Percentiles rank a stretch among this genome's conserved stretches.
These are phyloP conservation scores for Acanthisitta chloris DNA, from an alignment of 2,113 vertebrate genomes.

Conservation along the genomic window DNA sequence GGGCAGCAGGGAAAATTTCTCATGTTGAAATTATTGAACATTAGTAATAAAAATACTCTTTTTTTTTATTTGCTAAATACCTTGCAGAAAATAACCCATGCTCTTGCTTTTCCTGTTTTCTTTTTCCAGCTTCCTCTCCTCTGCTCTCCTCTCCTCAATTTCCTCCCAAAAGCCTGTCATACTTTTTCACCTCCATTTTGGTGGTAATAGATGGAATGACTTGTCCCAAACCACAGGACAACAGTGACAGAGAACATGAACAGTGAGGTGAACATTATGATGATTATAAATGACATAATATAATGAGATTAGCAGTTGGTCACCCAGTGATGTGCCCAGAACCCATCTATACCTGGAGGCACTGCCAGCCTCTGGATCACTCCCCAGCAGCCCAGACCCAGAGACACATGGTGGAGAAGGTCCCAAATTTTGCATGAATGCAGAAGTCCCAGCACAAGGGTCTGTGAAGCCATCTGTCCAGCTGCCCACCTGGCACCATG, in stretches of 20 bases:
- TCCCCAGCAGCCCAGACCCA: neutral
- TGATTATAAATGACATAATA: too few relatives aligned
- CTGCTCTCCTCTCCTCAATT: rapidly evolving
- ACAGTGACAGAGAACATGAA: neutral
- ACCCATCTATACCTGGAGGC: neutral
- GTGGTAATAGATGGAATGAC: neutral
- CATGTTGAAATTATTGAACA: neutral
- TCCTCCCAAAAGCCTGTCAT: neutral
- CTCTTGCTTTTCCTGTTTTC: neutral
- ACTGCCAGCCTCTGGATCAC: neutral
- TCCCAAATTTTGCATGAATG: neutral
- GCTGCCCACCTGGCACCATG: rapidly evolving
- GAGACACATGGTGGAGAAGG: rapidly evolving
- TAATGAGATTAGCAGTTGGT: rapidly evolving
- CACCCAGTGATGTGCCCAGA: neutral
- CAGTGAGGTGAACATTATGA: too few relatives aligned
- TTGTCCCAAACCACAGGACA: neutral
- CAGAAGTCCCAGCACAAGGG: neutral
- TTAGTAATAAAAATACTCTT: neutral
- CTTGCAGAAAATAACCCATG: neutral
- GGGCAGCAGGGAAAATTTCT: neutral
- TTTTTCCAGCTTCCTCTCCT: neutral
- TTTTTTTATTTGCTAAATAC: neutral
- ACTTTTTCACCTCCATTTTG: neutral
- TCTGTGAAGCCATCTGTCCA: neutral